phyloP scores from a whole-genome alignment of 2,888 invertebrate genomes.

The Thecocarcelia acutangulata region DNA sequence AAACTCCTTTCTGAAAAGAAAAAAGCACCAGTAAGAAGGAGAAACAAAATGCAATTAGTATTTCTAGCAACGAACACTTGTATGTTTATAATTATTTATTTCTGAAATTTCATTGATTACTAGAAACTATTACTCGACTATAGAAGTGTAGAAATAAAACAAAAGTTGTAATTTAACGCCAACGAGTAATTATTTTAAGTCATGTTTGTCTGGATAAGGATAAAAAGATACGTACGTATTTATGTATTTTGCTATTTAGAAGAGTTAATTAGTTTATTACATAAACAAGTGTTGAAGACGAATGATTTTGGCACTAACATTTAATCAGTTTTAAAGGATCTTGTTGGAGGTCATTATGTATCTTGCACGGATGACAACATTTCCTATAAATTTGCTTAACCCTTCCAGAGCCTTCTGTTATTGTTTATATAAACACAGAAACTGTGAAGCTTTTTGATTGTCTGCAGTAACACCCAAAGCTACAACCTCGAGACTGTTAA shows the following conservation, averaged over 20 bases:
- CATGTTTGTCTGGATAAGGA: not conserved
- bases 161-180: conserved; percentile 19
- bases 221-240: conserved; percentile 18
- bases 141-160: not conserved
- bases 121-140: not conserved
- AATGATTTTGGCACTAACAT: not conserved
- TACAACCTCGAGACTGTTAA: no score
- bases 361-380: no score
- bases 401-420: no score
- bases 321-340: no score
- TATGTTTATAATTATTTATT: conserved; percentile 6
- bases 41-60: conserved; percentile 62
- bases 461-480: no score
- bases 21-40: conserved; percentile 44
- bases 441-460: no score
- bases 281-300: not conserved
- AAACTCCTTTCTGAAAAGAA: conserved; percentile 26
- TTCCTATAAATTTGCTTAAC: no score
- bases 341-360: no score
- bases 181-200: conserved; percentile 45
- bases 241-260: not conserved
- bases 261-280: not conserved
- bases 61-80: conserved; percentile 46
- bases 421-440: no score
- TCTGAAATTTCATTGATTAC: not conserved